Percentiles rank a stretch among this genome's conserved stretches.
Conservation (phyloP, 2,888 invertebrate genomes). For the Aethes cnicana region DNA sequence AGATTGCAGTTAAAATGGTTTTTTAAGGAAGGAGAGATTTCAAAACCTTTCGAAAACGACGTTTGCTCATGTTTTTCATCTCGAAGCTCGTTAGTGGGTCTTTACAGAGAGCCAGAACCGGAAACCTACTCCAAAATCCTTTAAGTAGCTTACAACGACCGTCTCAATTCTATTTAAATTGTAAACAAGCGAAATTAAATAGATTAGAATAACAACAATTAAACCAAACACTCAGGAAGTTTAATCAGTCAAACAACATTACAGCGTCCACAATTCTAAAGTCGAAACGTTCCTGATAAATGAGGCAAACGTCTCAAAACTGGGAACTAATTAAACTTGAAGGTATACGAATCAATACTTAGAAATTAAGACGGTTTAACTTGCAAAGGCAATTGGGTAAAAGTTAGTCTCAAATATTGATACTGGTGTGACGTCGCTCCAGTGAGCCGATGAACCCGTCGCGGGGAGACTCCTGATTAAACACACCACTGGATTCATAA, state of each 20-base stretch:
- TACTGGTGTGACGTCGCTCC: constrained; percentile 51
- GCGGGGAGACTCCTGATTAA: constrained; percentile 32
- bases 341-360: constrained; percentile 71
- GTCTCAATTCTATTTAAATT: background rate
- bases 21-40: background rate
- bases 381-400: constrained; percentile 73
- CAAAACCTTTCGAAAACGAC: too few species aligned
- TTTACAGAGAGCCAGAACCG: too few species aligned
- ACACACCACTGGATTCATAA: too few species aligned
- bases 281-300: constrained; percentile 63
- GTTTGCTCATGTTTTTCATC: too few species aligned
- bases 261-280: constrained; percentile 33
- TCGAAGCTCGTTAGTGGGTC: too few species aligned
- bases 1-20: background rate
- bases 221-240: constrained; percentile 23
- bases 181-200: constrained; percentile 13
- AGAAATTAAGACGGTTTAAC: constrained; percentile 74
- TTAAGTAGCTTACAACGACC: constrained; percentile 1
- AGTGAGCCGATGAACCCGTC: constrained; percentile 40
- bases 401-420: constrained; percentile 73
- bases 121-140: background rate
- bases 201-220: constrained; percentile 29
- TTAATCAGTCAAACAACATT: constrained; percentile 32
- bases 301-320: constrained; percentile 62
- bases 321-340: constrained; percentile 76